A percentile compares a stretch with the other conserved stretches of the same genome.
Evolutionary conservation across 2,797 vertebrate genomes (phyloP).

Genomic region (Australoheros facetus): DNA sequence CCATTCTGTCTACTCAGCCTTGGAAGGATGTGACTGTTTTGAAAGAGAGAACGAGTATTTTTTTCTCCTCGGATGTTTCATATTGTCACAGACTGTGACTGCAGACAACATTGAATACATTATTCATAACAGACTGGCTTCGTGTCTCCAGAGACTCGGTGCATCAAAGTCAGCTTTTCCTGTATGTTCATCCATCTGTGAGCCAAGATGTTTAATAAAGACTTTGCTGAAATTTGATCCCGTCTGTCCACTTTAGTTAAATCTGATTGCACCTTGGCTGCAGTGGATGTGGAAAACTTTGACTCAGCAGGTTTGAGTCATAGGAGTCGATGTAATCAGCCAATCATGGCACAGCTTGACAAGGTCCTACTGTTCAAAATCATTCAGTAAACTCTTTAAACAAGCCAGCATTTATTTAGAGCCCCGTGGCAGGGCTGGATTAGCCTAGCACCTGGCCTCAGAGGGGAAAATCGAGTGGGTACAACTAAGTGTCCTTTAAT

Average conservation of each 20-base stretch:
- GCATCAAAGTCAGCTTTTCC: background rate
- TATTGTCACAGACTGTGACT: background rate
- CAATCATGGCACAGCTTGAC: background rate
- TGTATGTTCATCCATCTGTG: background rate
- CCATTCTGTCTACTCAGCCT: background rate
- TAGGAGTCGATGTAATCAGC: background rate
- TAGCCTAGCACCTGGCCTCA: background rate
- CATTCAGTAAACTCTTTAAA: background rate
- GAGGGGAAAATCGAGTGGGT: background rate
- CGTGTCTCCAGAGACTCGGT: background rate
- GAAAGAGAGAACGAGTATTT: background rate
- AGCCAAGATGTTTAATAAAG: background rate
- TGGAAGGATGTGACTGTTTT: background rate
- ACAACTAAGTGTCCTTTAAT: background rate
- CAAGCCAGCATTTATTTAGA: background rate
- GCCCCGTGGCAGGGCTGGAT: background rate
- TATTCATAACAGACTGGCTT: background rate
- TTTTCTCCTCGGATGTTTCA: background rate
- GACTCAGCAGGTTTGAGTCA: slow-evolving; percentile 18
- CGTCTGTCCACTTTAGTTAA: background rate
- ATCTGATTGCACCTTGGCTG: slow-evolving; percentile 23
- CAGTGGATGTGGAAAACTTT: slow-evolving; percentile 6
- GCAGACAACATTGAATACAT: background rate
- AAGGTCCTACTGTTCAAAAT: background rate
- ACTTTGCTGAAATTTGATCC: background rate